Evolutionary conservation across 1,140 invertebrate species (phyloP).

Genomic region (Watersipora subatra): DNA sequence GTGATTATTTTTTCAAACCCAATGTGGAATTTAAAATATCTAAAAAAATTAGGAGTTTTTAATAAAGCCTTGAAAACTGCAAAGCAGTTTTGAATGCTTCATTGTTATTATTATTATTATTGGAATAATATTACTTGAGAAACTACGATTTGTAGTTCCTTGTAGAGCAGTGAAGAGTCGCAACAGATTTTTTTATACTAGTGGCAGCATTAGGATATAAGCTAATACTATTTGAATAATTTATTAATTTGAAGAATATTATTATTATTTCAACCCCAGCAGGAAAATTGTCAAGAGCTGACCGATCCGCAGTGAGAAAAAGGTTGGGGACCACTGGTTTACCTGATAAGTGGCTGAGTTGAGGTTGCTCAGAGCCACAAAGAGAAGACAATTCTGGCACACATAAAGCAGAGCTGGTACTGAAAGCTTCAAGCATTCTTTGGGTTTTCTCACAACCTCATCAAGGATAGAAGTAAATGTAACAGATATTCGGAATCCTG

Average conservation of each 20-base stretch:
- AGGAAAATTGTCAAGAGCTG: no score
- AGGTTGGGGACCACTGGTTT: slow-evolving; percentile 15
- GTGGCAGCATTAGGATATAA: no score
- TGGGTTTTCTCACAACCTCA: slow-evolving; percentile 10
- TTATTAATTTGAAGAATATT: no score
- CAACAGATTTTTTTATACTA: no score
- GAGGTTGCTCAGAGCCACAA: slow-evolving; percentile 88
- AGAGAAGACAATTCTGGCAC: slow-evolving; percentile 93
- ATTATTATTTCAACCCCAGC: no score
- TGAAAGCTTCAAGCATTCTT: slow-evolving; percentile 64
- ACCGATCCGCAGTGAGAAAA: no score
- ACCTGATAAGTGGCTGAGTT: slow-evolving; percentile 98
- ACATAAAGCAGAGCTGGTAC: slow-evolving; percentile 90
- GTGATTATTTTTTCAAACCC: no score
- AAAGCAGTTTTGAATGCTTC: not conserved
- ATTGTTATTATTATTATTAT: slow-evolving; percentile 4
- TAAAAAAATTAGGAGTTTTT: not conserved
- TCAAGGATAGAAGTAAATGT: not conserved
- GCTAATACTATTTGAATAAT: no score
- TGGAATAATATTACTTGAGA: not conserved
- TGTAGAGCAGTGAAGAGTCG: no score
- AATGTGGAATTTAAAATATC: not conserved
- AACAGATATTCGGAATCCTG: not conserved
- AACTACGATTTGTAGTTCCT: no score
- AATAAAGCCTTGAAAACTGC: no score